phyloP scores from a whole-genome alignment of 2,113 vertebrate species.

The Colius striatus region DNA sequence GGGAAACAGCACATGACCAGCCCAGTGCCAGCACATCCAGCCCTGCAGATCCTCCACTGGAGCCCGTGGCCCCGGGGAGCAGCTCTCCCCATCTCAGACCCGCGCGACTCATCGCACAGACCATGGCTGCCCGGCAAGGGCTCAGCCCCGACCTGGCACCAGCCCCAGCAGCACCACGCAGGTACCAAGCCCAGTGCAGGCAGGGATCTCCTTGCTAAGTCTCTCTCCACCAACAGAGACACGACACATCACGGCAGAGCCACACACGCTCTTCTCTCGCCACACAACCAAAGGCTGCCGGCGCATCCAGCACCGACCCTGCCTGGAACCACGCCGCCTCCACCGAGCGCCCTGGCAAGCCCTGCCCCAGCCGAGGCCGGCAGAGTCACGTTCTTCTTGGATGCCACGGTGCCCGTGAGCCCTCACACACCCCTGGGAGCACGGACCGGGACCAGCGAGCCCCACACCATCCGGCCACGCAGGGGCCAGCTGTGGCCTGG shows the following conservation, averaged over 20 bases:
- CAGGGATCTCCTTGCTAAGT: neutral
- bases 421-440: neutral
- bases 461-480: neutral
- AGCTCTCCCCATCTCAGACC: neutral
- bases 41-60: fast-evolving
- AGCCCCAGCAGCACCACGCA: fast-evolving
- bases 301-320: fast-evolving
- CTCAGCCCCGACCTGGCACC: neutral
- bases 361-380: neutral
- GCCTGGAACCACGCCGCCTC: neutral
- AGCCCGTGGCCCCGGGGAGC: fast-evolving
- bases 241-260: fast-evolving
- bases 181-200: fast-evolving
- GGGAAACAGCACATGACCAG: fast-evolving
- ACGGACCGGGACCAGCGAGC: neutral
- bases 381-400: neutral
- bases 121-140: neutral
- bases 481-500: neutral
- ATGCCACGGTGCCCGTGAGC: neutral
- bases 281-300: fast-evolving
- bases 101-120: fast-evolving
- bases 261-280: neutral
- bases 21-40: neutral
- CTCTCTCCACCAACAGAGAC: neutral
- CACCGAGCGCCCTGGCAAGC: fast-evolving